phyloP scores from a whole-genome alignment of 2,888 invertebrate species.

The Drosophila kuntzei region DNA sequence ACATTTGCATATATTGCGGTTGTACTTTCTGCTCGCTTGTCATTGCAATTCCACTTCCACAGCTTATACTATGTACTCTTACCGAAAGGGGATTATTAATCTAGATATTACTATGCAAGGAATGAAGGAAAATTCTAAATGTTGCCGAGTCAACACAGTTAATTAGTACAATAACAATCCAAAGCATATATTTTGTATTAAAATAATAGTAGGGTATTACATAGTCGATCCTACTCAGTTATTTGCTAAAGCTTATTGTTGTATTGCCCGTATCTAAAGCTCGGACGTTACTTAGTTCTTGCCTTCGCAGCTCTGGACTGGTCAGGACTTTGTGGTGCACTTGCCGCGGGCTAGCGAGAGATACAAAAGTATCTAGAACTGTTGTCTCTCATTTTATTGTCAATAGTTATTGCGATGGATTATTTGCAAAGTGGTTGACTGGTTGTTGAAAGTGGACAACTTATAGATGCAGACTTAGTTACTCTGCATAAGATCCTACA shows the following conservation, averaged over 20 bases:
- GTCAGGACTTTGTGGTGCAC: conserved; percentile 18
- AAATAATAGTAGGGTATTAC: neutral
- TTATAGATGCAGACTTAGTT: neutral
- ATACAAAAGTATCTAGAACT: conserved; percentile 30
- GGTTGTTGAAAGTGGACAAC: conserved; percentile 35
- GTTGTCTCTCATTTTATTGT: conserved; percentile 23
- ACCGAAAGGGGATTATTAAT: neutral
- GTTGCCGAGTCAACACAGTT: neutral
- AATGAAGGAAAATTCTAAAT: neutral
- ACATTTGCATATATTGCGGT: conserved; percentile 70
- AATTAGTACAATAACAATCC: neutral
- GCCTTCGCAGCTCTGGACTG: conserved; percentile 10
- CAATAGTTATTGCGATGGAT: conserved; percentile 14
- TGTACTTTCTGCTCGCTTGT: conserved; percentile 43
- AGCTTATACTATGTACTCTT: conserved; percentile 27
- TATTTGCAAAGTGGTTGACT: conserved; percentile 45
- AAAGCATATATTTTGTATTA: neutral
- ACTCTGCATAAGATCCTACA: conserved; percentile 15
- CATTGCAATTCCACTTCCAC: conserved; percentile 35
- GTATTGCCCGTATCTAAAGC: conserved; percentile 19
- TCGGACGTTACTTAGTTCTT: conserved; percentile 4
- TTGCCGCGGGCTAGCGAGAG: conserved; percentile 39
- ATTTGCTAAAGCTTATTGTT: conserved; percentile 41
- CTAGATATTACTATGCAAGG: neutral
- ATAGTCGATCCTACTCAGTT: neutral